phyloP scores from a whole-genome alignment of 1,140 invertebrate genomes.

The Hormaphis cornu region DNA sequence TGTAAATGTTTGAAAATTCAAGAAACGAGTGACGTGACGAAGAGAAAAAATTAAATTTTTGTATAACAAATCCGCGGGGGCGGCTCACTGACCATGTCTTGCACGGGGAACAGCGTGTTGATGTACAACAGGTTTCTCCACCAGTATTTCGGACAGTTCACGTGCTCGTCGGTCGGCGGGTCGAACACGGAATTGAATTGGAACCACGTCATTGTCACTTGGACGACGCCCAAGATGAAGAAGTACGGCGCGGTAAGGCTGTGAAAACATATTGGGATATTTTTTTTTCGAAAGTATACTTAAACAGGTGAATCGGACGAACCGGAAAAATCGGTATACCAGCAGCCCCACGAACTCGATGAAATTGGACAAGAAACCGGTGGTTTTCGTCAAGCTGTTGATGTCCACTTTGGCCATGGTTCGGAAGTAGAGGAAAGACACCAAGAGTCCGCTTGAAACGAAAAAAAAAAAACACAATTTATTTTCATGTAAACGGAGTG shows the following conservation, averaged over 20 bases:
- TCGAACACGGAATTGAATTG: constrained; percentile 70
- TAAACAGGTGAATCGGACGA: constrained; percentile 26
- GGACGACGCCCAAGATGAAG: constrained; percentile 66
- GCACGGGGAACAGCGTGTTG: constrained; percentile 73
- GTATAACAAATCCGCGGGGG: too few species aligned
- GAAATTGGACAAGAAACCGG: constrained; percentile 56
- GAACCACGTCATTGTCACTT: constrained; percentile 73
- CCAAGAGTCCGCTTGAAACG: constrained; percentile 59
- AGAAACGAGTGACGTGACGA: too few species aligned
- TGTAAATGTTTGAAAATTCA: too few species aligned
- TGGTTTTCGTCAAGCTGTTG: constrained; percentile 55
- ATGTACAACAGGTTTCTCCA: constrained; percentile 77
- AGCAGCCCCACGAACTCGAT: constrained; percentile 70
- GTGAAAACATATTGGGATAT: constrained; percentile 35
- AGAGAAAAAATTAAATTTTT: too few species aligned
- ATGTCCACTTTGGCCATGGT: constrained; percentile 67
- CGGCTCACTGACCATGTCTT: constrained; percentile 60
- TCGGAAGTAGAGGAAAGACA: constrained; percentile 73
- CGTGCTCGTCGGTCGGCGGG: constrained; percentile 65
- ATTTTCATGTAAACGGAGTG: background rate
- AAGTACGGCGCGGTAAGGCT: constrained; percentile 75
- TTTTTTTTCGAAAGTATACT: background rate
- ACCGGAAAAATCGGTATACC: constrained; percentile 65
- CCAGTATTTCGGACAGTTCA: constrained; percentile 74
- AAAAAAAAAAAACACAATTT: constrained; percentile 18